Evolutionary conservation across 2,113 vertebrate genomes (phyloP).

Genomic region (Lamprologus speciosus): DNA sequence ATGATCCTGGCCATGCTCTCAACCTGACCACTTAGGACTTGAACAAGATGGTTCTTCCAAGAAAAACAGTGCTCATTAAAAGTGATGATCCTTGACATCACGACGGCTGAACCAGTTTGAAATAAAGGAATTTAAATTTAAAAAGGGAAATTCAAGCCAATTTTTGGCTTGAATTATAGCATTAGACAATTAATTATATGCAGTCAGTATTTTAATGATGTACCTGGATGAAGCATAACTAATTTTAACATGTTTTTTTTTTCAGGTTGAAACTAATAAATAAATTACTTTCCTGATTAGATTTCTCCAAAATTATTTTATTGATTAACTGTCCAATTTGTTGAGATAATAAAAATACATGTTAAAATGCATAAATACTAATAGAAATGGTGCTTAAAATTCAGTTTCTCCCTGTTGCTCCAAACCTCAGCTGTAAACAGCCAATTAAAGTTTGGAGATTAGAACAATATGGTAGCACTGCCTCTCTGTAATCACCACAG

Average conservation of each 20-base stretch:
- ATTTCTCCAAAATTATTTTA: not conserved
- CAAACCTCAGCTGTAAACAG: slow-evolving; percentile 11
- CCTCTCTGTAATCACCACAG: slow-evolving; percentile 52
- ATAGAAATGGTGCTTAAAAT: not conserved
- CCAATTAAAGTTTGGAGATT: slow-evolving; percentile 37
- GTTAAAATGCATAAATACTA: not conserved
- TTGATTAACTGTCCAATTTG: not conserved
- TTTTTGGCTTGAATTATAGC: not conserved
- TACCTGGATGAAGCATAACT: not conserved
- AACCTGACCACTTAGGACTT: not conserved
- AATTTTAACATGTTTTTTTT: not conserved
- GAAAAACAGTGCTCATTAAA: not conserved
- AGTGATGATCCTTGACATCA: not conserved
- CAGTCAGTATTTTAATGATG: not conserved
- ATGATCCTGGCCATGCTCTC: not conserved
- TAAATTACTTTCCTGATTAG: not conserved
- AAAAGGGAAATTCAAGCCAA: not conserved
- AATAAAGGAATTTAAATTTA: not conserved
- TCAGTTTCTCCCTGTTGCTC: not conserved
- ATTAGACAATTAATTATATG: not conserved
- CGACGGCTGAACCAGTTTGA: not conserved
- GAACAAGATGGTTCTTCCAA: not conserved
- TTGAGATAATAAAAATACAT: not conserved
- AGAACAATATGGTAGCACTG: slow-evolving; percentile 2
- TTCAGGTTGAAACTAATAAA: not conserved